Evolutionary conservation across 2,797 vertebrate genomes (phyloP).

Genomic region (Phyllotis vaccarum): DNA sequence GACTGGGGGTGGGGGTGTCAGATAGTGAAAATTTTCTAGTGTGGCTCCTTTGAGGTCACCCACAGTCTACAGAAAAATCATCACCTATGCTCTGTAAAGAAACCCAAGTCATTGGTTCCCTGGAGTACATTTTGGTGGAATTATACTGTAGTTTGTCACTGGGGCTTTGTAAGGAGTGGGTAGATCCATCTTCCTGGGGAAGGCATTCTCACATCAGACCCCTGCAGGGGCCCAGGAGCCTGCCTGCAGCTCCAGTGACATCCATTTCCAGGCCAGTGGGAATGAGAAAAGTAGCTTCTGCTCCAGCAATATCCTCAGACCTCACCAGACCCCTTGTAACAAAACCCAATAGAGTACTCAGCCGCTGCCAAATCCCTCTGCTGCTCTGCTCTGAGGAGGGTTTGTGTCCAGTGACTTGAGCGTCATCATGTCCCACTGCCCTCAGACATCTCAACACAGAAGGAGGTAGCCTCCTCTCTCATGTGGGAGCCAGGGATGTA

Average conservation of each 20-base stretch:
- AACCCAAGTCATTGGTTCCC: neutral
- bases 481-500: neutral
- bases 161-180: neutral
- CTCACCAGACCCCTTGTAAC: neutral
- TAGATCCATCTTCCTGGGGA: neutral
- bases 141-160: neutral
- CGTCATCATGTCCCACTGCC: neutral
- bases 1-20: neutral
- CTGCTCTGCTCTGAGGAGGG: neutral
- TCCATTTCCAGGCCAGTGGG: neutral
- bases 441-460: too few species aligned
- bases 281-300: neutral
- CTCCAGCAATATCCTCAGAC: neutral
- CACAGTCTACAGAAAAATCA: neutral
- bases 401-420: too few species aligned
- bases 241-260: neutral
- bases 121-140: neutral
- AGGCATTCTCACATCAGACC: neutral
- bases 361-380: neutral
- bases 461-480: neutral
- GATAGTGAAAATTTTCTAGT: neutral
- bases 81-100: neutral
- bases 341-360: neutral
- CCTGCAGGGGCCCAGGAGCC: neutral
- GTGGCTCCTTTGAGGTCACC: neutral